Conservation (phyloP, 1,140 invertebrate species). For the Saxidomus purpurata region DNA sequence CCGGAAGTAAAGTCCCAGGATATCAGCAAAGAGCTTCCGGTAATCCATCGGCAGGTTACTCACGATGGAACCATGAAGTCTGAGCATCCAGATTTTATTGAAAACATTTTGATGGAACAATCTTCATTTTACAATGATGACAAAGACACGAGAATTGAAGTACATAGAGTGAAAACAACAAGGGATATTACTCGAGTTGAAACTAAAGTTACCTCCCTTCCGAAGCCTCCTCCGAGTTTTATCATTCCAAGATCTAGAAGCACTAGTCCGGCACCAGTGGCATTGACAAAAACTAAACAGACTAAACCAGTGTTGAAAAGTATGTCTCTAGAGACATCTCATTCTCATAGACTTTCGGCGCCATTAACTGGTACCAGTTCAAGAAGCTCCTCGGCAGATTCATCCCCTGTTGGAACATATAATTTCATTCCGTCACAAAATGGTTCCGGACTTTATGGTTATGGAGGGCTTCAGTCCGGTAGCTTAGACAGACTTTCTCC, state of each 20-base stretch:
- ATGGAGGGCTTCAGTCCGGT: slow-evolving; percentile 33
- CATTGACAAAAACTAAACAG: slow-evolving; percentile 24
- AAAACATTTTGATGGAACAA: slow-evolving; percentile 64
- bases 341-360: slow-evolving; percentile 57
- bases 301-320: slow-evolving; percentile 47
- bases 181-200: slow-evolving; percentile 57
- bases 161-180: slow-evolving; percentile 56
- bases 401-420: slow-evolving; percentile 32
- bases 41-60: slow-evolving; percentile 14
- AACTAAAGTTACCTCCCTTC: slow-evolving; percentile 45
- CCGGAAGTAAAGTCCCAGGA: slow-evolving; percentile 44
- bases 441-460: background rate
- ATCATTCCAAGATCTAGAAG: slow-evolving; percentile 66
- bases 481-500: slow-evolving; percentile 73
- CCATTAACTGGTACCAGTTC: background rate
- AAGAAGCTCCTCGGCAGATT: slow-evolving; percentile 35
- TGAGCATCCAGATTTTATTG: slow-evolving; percentile 51
- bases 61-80: slow-evolving; percentile 47
- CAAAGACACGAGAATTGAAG: slow-evolving; percentile 52
- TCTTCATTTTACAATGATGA: slow-evolving; percentile 57
- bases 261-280: slow-evolving; percentile 47
- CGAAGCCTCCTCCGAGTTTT: slow-evolving; percentile 70
- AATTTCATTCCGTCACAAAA: slow-evolving; percentile 16
- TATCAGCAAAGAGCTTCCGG: slow-evolving; percentile 26
- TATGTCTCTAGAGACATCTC: slow-evolving; percentile 53